Evolutionary conservation across 92 coral and sea anemone species (phyloP).

Genomic region (Bergia puertoricense): DNA sequence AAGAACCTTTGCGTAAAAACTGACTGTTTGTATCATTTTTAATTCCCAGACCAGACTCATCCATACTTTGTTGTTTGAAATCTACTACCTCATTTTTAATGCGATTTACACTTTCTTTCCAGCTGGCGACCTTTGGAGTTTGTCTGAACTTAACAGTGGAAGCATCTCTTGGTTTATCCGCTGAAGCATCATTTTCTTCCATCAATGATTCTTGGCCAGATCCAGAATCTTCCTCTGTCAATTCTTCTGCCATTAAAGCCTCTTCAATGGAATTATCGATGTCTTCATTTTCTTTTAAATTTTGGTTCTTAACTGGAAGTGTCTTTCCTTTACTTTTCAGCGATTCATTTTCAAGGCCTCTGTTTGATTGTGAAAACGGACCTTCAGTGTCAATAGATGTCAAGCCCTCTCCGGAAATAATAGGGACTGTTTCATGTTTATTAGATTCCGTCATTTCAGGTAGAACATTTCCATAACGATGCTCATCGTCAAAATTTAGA

Average conservation of each 20-base stretch:
- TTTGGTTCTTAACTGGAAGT: neutral
- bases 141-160: neutral
- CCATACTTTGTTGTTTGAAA: neutral
- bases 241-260: conserved; percentile 10
- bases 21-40: neutral
- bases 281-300: neutral
- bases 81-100: neutral
- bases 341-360: conserved; percentile 1
- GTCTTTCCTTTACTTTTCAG: neutral
- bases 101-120: neutral
- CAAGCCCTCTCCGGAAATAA: conserved; percentile 31
- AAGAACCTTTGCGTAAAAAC: neutral
- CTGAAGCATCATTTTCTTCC: neutral
- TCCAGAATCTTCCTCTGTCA: neutral
- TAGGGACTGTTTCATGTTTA: neutral
- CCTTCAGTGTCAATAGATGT: neutral
- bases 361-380: neutral
- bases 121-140: neutral
- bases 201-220: conserved; percentile 9
- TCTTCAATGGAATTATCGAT: neutral
- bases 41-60: neutral
- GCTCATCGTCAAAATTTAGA: neutral
- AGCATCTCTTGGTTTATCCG: neutral
- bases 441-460: neutral
- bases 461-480: neutral